Conservation (phyloP, 2,113 vertebrate species). For the Heloderma charlesbogerti region DNA sequence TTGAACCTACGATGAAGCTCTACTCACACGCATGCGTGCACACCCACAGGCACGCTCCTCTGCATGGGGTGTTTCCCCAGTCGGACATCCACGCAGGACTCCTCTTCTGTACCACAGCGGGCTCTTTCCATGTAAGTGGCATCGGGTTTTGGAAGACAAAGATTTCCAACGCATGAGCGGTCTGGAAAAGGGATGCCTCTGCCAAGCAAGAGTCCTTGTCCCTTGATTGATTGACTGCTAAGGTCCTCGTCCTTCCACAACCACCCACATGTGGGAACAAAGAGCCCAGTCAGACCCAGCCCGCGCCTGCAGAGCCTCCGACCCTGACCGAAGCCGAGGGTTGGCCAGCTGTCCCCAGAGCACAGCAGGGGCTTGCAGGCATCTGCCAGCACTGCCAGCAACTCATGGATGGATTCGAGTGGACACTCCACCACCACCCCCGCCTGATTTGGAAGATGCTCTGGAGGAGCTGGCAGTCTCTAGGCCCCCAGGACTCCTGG, state of each 20-base stretch:
- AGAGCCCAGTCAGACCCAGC: conserved; percentile 40
- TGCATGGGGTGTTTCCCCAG: neutral
- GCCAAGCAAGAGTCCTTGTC: conserved; percentile 73
- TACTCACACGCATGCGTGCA: neutral
- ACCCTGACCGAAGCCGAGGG: conserved; percentile 75
- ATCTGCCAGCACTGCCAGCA: conserved; percentile 89
- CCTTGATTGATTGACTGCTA: conserved; percentile 86
- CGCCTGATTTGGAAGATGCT: conserved; percentile 76
- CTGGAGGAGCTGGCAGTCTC: conserved; percentile 76
- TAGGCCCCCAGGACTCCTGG: conserved; percentile 73
- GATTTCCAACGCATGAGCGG: conserved; percentile 68
- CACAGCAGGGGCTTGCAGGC: conserved; percentile 83
- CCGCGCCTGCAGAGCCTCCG: conserved; percentile 57
- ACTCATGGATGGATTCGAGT: conserved; percentile 91
- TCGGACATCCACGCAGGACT: neutral
- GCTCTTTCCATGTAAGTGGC: conserved; percentile 53
- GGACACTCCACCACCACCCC: conserved; percentile 87
- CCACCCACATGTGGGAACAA: conserved; percentile 63
- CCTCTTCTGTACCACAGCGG: conserved; percentile 44
- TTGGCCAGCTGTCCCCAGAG: conserved; percentile 87
- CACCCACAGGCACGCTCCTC: neutral
- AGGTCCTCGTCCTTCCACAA: conserved; percentile 80
- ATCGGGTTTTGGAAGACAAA: conserved; percentile 58
- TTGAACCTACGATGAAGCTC: neutral
- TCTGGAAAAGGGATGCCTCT: conserved; percentile 81